phyloP scores from a whole-genome alignment of 2,113 vertebrate species.

The Coracopsis vasa region DNA sequence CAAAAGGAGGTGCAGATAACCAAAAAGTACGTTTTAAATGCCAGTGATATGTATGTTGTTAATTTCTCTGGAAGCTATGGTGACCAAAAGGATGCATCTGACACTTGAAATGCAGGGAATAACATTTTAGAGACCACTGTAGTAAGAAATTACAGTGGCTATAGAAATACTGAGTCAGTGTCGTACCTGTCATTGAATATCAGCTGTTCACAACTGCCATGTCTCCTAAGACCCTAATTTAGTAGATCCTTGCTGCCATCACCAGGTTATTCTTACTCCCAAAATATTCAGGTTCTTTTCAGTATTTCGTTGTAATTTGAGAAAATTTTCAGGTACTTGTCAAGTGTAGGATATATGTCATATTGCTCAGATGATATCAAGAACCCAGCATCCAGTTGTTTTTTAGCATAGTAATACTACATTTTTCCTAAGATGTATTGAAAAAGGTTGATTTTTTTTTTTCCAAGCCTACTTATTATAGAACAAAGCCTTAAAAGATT shows the following conservation, averaged over 20 bases:
- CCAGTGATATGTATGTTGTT: background rate
- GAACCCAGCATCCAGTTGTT: background rate
- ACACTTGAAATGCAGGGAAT: background rate
- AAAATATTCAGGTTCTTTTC: background rate
- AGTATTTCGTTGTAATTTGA: background rate
- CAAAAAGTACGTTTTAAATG: background rate
- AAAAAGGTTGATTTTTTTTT: background rate
- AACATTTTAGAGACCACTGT: background rate
- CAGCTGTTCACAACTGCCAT: background rate
- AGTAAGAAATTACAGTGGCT: background rate
- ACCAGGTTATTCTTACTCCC: background rate
- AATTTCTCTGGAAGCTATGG: background rate
- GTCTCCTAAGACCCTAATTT: background rate
- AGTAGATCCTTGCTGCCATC: background rate
- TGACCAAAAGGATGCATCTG: background rate
- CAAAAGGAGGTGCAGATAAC: background rate
- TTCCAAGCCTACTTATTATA: background rate
- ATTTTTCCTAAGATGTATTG: background rate
- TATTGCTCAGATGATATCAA: background rate
- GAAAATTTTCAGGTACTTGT: fast-evolving
- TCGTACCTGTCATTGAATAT: background rate
- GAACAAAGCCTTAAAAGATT: background rate
- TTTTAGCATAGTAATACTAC: background rate
- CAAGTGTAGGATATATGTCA: background rate
- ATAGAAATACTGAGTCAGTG: background rate